phyloP scores from a whole-genome alignment of 2,888 invertebrate species.

The Leptothorax acervorum region DNA sequence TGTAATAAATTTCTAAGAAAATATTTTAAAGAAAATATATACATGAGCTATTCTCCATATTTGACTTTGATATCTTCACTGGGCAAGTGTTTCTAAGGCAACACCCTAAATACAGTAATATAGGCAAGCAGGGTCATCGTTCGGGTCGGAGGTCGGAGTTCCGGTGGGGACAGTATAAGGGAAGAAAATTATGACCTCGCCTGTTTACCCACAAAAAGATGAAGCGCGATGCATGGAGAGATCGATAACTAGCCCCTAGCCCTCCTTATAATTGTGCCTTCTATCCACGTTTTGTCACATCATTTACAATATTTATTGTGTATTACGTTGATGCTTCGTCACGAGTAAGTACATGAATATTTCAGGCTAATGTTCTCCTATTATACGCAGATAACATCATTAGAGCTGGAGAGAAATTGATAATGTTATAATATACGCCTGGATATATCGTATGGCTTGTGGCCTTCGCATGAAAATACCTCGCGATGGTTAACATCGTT shows the following conservation, averaged over 20 bases:
- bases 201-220: conserved; percentile 43
- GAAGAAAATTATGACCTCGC: conserved; percentile 48
- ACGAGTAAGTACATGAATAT: background rate
- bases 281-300: background rate
- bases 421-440: conserved; percentile 15
- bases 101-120: conserved; percentile 45
- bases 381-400: background rate
- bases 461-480: conserved; percentile 25
- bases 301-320: background rate
- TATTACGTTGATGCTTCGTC: background rate
- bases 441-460: background rate
- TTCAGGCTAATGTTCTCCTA: conserved; percentile 1
- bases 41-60: background rate
- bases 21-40: background rate
- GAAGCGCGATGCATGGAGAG: conserved; percentile 15
- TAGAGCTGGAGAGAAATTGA: background rate
- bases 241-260: conserved; percentile 17
- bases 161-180: conserved; percentile 21
- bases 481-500: conserved; percentile 39
- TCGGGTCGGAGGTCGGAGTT: conserved; percentile 26
- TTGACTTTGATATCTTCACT: conserved; percentile 18
- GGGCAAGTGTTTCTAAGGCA: conserved; percentile 48
- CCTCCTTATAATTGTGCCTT: background rate
- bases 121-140: conserved; percentile 28
- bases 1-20: background rate